Evolutionary conservation across 2,888 invertebrate species (phyloP).

Genomic region (Eupithecia insigniata): DNA sequence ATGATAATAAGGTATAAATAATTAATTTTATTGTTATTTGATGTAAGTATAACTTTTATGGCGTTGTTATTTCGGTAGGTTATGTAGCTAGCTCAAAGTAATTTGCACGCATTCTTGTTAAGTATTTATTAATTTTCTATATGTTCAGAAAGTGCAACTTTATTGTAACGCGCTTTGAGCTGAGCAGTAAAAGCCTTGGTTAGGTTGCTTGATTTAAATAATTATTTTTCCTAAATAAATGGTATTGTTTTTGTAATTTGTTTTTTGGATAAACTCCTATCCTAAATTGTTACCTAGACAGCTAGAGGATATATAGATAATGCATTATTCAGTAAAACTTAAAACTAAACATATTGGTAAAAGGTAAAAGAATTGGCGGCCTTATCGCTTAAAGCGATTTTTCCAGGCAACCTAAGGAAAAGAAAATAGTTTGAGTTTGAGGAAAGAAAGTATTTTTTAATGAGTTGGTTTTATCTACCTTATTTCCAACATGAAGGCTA

Average conservation of each 20-base stretch:
- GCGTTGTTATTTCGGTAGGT: background rate
- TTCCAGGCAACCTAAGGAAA: too few relatives aligned
- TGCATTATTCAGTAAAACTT: too few relatives aligned
- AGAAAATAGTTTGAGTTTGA: too few relatives aligned
- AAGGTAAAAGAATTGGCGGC: too few relatives aligned
- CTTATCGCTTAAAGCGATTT: too few relatives aligned
- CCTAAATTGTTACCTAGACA: too few relatives aligned
- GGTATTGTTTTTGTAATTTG: background rate
- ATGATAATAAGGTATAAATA: background rate
- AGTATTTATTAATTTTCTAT: background rate
- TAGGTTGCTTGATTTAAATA: background rate
- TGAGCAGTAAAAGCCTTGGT: background rate
- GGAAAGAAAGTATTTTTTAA: too few relatives aligned
- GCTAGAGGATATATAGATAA: too few relatives aligned
- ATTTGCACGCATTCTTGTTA: background rate
- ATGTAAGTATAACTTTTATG: slow-evolving; percentile 1
- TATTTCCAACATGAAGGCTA: too few relatives aligned
- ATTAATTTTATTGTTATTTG: background rate
- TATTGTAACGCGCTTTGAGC: background rate
- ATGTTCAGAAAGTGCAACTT: background rate
- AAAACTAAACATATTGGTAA: too few relatives aligned
- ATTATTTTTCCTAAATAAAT: background rate
- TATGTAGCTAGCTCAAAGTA: background rate
- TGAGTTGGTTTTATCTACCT: too few relatives aligned
- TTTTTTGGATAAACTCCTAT: too few relatives aligned